Percentiles rank a stretch among this genome's conserved stretches.
These are phyloP conservation scores for Ophioderma brevispina DNA, from an alignment of 35 echinoderm and acorn worm genomes.

Conservation along the genomic window DNA sequence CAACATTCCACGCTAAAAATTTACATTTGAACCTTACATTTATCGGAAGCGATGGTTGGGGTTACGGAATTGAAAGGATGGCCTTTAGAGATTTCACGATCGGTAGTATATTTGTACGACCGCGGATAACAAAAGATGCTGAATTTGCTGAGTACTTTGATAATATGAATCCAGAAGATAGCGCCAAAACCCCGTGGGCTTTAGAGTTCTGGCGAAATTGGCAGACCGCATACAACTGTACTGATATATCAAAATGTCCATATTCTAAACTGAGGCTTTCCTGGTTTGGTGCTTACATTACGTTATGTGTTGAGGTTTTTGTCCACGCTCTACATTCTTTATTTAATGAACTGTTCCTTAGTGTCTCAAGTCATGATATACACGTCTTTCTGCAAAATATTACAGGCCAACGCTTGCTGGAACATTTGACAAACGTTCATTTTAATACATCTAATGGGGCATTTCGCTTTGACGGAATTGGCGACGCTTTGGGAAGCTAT, in stretches of 20 bases:
- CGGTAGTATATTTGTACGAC: neutral
- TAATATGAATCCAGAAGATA: neutral
- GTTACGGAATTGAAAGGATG: neutral
- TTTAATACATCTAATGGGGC: slow-evolving; percentile 12
- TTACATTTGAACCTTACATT: slow-evolving; percentile 26
- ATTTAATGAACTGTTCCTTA: neutral
- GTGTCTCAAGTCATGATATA: neutral
- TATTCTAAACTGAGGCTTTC: neutral
- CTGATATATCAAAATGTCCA: neutral
- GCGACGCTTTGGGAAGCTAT: slow-evolving; percentile 20
- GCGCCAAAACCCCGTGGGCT: neutral
- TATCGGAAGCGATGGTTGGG: slow-evolving; percentile 17
- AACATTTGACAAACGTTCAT: slow-evolving; percentile 6
- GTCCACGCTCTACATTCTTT: neutral
- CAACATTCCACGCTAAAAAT: neutral
- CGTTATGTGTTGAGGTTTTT: neutral
- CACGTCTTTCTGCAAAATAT: neutral
- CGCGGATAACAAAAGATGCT: neutral
- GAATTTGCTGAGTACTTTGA: neutral
- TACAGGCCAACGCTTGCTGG: neutral
- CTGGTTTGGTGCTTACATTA: neutral
- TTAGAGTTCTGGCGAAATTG: neutral
- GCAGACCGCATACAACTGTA: neutral
- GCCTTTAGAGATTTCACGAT: neutral
- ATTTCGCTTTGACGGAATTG: slow-evolving; percentile 25